Conservation (phyloP, 2,888 invertebrate genomes). For the Dendrolimus houi region DNA sequence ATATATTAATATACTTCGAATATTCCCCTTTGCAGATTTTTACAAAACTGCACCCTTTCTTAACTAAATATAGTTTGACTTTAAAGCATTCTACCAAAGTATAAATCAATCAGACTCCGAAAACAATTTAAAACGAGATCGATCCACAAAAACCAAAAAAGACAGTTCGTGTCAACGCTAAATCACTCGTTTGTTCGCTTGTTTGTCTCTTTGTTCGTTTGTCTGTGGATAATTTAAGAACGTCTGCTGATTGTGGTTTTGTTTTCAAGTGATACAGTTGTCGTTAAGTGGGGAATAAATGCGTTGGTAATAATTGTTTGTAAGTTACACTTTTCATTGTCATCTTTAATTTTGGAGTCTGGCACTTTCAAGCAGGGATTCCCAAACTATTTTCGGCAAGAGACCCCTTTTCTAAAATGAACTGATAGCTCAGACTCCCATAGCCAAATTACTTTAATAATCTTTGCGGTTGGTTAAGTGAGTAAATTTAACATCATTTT, state of each 20-base stretch:
- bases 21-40: no score
- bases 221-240: constrained; percentile 7
- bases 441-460: no score
- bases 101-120: constrained; percentile 58
- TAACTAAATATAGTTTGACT: not conserved
- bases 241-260: not conserved
- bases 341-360: no score
- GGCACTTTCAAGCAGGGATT: no score
- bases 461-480: no score
- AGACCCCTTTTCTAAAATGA: no score
- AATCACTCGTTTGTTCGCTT: constrained; percentile 51
- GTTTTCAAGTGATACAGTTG: not conserved
- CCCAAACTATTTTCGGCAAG: no score
- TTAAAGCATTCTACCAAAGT: not conserved
- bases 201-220: constrained; percentile 24
- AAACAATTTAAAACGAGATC: constrained; percentile 56
- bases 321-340: not conserved
- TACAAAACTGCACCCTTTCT: no score
- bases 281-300: not conserved
- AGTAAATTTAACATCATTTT: no score
- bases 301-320: constrained; percentile 1
- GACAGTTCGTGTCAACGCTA: constrained; percentile 30
- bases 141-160: constrained; percentile 25
- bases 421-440: no score
- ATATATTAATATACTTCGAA: no score